phyloP scores from a whole-genome alignment of 2,113 vertebrate genomes.

The Lathamus discolor region DNA sequence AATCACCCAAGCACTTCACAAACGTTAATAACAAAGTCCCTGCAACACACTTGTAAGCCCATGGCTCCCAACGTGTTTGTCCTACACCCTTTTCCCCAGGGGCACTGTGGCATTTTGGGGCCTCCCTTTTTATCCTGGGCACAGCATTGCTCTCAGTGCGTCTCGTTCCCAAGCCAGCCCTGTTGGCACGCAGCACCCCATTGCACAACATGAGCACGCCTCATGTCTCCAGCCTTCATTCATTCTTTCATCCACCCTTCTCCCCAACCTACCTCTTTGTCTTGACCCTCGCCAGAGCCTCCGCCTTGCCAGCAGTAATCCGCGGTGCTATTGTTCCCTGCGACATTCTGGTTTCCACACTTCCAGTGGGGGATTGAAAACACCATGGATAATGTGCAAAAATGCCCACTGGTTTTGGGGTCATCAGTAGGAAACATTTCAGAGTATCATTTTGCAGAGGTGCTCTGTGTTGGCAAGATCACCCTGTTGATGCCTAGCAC shows the following conservation, averaged over 20 bases:
- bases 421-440: neutral
- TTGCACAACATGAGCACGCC: neutral
- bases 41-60: neutral
- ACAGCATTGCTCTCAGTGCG: neutral
- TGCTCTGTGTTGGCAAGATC: neutral
- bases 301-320: neutral
- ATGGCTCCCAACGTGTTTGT: neutral
- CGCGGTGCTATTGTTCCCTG: neutral
- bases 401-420: neutral
- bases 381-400: neutral
- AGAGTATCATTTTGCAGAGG: neutral
- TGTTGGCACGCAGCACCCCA: neutral
- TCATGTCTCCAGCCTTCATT: neutral
- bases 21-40: neutral
- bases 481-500: too few relatives aligned
- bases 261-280: neutral
- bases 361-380: neutral
- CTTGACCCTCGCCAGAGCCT: neutral
- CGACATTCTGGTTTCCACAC: neutral
- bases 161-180: neutral
- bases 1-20: neutral
- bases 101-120: neutral
- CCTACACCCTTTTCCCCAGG: neutral
- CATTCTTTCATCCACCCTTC: neutral
- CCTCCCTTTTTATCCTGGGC: neutral